Conservation (phyloP, 2,113 vertebrate species). For the Carettochelys insculpta region DNA sequence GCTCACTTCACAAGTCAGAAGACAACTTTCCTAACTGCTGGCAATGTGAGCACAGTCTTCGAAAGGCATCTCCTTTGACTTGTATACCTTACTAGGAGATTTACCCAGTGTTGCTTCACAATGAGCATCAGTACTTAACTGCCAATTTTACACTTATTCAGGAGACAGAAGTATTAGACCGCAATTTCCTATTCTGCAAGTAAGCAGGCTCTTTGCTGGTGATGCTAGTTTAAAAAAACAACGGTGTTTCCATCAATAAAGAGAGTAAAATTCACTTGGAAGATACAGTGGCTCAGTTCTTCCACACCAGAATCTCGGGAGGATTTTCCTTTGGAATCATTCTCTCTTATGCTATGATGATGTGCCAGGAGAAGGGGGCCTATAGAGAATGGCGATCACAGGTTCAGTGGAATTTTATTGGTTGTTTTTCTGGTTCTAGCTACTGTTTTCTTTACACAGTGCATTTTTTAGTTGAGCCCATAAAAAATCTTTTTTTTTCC, state of each 20-base stretch:
- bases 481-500: not conserved
- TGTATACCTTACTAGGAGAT: not conserved
- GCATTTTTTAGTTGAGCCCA: not conserved
- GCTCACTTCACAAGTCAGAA: conserved; percentile 10
- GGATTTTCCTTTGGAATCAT: not conserved
- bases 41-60: not conserved
- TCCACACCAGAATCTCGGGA: not conserved
- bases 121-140: not conserved
- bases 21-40: not conserved
- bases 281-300: not conserved
- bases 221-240: not conserved
- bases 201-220: not conserved
- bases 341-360: not conserved
- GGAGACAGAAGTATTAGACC: not conserved
- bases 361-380: not conserved
- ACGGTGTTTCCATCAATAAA: not conserved
- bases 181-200: not conserved
- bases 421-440: not conserved
- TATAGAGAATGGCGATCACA: not conserved
- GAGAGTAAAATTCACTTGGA: not conserved
- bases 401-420: not conserved
- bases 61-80: not conserved
- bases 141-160: not conserved
- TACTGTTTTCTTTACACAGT: not conserved
- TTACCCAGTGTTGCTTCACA: no score